Percentiles rank a stretch among this genome's conserved stretches.
Conservation (phyloP, 1,140 invertebrate species). For the Drosophila nebulosa region DNA sequence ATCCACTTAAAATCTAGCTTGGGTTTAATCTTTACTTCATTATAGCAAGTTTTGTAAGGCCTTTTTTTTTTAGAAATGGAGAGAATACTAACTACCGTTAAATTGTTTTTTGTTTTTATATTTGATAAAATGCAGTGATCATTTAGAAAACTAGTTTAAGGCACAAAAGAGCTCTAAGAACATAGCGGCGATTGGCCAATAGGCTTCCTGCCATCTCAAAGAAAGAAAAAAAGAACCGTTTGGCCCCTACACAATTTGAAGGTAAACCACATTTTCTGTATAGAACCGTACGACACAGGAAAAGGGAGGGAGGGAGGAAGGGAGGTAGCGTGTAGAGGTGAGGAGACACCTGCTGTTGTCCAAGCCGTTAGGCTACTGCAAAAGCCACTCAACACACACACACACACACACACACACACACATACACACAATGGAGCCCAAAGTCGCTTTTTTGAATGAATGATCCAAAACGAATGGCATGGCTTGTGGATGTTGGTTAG, state of each 20-base stretch:
- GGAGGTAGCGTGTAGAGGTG: constrained; percentile 29
- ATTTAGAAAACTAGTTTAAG: constrained; percentile 67
- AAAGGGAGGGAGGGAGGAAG: constrained; percentile 23
- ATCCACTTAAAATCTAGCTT: not conserved
- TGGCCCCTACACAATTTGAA: constrained; percentile 41
- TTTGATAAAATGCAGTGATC: constrained; percentile 75
- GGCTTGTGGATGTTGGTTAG: constrained; percentile 14
- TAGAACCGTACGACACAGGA: constrained; percentile 18
- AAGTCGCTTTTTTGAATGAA: constrained; percentile 15
- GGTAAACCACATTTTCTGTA: constrained; percentile 72
- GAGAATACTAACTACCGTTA: constrained; percentile 47
- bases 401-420: too few species aligned
- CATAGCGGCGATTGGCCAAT: constrained; percentile 50
- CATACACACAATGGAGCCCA: constrained; percentile 54
- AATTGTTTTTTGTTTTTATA: constrained; percentile 58
- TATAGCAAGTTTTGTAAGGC: constrained; percentile 7
- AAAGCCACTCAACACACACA: constrained; percentile 1
- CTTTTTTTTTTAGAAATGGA: constrained; percentile 36
- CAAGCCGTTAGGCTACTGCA: constrained; percentile 44
- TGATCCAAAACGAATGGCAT: constrained; percentile 11
- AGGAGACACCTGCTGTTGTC: constrained; percentile 60
- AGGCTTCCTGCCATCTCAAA: constrained; percentile 49
- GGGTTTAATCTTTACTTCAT: constrained; percentile 39
- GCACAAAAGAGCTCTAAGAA: constrained; percentile 41
- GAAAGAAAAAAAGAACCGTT: constrained; percentile 19